A percentile compares a stretch with the other conserved stretches of the same genome.
These are phyloP conservation scores for Phalera bucephala DNA, from an alignment of 2,888 invertebrate genomes.

Conservation along the genomic window DNA sequence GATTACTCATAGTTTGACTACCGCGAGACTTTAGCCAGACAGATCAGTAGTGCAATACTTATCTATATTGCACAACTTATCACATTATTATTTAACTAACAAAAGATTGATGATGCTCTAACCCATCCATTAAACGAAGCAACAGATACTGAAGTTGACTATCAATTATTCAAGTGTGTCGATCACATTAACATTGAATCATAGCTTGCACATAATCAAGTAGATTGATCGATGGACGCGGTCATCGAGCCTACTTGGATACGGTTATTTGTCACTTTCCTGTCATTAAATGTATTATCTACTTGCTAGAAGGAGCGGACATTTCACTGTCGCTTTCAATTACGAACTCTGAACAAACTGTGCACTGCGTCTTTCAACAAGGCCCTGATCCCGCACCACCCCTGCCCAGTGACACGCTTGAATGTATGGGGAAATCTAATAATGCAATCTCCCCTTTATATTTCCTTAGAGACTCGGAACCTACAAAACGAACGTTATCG, in stretches of 20 bases:
- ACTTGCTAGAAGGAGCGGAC: not conserved
- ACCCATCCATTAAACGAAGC: not conserved
- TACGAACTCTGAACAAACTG: no score
- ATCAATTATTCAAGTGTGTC: slow-evolving; percentile 15
- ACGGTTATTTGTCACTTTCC: slow-evolving; percentile 15
- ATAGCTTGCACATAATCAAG: slow-evolving; percentile 7
- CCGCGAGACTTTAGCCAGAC: no score
- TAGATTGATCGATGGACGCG: slow-evolving; percentile 14
- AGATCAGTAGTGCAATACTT: no score
- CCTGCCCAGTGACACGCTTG: no score
- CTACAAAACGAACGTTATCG: no score
- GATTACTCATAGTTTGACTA: no score
- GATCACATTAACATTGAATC: slow-evolving; percentile 18
- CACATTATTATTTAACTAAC: not conserved
- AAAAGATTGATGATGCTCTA: slow-evolving; percentile 1
- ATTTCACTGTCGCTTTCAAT: not conserved
- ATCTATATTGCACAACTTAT: no score
- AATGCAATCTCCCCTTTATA: no score
- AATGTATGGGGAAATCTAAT: no score
- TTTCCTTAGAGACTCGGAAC: no score
- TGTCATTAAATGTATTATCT: slow-evolving; percentile 16
- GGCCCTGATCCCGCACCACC: no score
- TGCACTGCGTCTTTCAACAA: no score
- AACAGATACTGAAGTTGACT: not conserved
- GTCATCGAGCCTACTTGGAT: slow-evolving; percentile 21